Evolutionary conservation across 1,140 invertebrate species (phyloP).

Genomic region (Scaptomyza montana): DNA sequence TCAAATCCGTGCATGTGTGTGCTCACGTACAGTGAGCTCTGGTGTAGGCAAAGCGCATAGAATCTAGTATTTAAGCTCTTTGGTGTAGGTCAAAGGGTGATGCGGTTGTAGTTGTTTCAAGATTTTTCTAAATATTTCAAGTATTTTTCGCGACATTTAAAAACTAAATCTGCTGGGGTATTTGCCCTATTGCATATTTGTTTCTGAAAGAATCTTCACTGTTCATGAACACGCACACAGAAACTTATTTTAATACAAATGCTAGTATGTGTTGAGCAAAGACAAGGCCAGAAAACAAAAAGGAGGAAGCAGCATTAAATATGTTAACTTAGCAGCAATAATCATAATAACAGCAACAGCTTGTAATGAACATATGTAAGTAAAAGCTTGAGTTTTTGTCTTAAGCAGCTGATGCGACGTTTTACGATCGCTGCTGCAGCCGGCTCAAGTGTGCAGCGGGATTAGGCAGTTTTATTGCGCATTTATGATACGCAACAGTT

Average conservation of each 20-base stretch:
- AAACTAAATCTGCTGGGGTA: too few relatives aligned
- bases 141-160: too few relatives aligned
- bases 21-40: constrained; percentile 18
- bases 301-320: constrained; percentile 5
- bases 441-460: constrained; percentile 43
- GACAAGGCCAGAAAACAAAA: background rate
- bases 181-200: too few relatives aligned
- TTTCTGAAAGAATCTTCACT: background rate
- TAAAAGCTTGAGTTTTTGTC: constrained; percentile 15
- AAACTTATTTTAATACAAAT: background rate
- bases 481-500: constrained; percentile 70
- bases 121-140: too few relatives aligned
- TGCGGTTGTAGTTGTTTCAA: too few relatives aligned
- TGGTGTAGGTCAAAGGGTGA: background rate
- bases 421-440: constrained; percentile 30
- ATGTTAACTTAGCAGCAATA: constrained; percentile 4
- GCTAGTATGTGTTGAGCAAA: background rate
- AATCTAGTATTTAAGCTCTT: background rate
- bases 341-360: constrained; percentile 2
- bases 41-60: background rate
- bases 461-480: constrained; percentile 65
- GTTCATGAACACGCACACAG: background rate
- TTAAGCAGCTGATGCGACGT: constrained; percentile 52
- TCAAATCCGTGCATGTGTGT: constrained; percentile 12
- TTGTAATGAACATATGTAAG: background rate